phyloP scores from a whole-genome alignment of 23 tunicate genomes.

The Phallusia fumigata region DNA sequence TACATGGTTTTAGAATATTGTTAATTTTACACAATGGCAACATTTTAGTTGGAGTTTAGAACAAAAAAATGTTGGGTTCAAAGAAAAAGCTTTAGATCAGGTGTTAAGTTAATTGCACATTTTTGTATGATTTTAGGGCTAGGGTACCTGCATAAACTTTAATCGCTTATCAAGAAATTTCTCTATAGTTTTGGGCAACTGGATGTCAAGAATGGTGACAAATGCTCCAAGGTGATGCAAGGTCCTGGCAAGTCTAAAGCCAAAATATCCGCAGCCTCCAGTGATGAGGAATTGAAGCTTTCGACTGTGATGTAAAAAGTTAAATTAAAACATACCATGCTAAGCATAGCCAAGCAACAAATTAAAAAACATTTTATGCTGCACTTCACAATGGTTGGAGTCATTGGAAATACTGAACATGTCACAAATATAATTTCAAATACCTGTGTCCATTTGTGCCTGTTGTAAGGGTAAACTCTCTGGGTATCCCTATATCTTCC shows the following conservation, averaged over 20 bases:
- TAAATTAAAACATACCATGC: too few relatives aligned
- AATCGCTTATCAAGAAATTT: slow-evolving; percentile 47
- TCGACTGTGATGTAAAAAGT: slow-evolving; percentile 75
- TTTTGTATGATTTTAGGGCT: too few relatives aligned
- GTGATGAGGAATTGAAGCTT: slow-evolving; percentile 69
- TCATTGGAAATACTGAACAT: too few relatives aligned
- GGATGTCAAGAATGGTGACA: slow-evolving; percentile 68
- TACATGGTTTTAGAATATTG: not conserved
- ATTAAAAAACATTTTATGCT: too few relatives aligned
- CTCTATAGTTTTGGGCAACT: slow-evolving; percentile 47
- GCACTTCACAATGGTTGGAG: too few relatives aligned
- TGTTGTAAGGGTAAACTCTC: slow-evolving; percentile 33
- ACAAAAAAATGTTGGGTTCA: too few relatives aligned
- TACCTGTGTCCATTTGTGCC: slow-evolving; percentile 94
- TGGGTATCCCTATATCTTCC: slow-evolving; percentile 45
- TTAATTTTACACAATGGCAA: not conserved
- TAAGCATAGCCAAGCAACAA: too few relatives aligned
- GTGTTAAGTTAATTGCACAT: too few relatives aligned
- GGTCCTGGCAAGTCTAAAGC: slow-evolving; percentile 50
- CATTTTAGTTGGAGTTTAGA: too few relatives aligned
- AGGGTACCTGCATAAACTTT: slow-evolving; percentile 64
- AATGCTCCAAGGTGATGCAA: slow-evolving; percentile 69
- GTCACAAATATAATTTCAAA: not conserved
- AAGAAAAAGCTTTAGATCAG: too few relatives aligned
- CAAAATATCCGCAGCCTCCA: slow-evolving; percentile 95